These are phyloP conservation scores for Catamblyrhynchus diadema DNA, from an alignment of 2,797 vertebrate species.

Conservation along the genomic window DNA sequence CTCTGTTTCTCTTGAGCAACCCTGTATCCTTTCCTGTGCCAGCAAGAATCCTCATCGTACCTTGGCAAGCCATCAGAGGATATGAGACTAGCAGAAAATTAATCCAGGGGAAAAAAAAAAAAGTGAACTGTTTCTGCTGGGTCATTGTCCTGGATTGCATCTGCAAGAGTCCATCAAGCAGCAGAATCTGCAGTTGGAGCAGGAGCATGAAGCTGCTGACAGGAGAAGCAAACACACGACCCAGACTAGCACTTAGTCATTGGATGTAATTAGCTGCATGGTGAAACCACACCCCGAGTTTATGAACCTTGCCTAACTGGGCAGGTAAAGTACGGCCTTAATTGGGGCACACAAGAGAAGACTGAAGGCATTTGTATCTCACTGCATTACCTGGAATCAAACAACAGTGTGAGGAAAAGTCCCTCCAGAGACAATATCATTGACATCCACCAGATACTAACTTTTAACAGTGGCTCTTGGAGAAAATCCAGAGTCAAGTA, in stretches of 20 bases:
- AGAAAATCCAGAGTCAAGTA: background rate
- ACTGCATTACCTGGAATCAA: background rate
- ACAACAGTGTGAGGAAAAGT: background rate
- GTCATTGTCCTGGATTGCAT: background rate
- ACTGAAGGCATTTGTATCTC: background rate
- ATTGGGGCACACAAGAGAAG: background rate
- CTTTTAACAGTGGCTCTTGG: background rate
- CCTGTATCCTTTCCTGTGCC: background rate
- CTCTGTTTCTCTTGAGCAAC: background rate
- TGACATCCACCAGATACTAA: background rate
- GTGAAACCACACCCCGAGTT: background rate
- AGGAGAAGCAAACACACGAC: background rate
- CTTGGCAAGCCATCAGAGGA: conserved; percentile 9
- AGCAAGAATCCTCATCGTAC: background rate
- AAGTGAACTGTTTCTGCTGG: background rate
- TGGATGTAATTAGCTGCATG: background rate
- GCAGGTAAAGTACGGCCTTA: background rate
- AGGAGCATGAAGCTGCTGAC: background rate
- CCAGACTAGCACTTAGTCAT: background rate
- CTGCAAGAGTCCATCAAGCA: background rate
- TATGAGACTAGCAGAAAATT: background rate
- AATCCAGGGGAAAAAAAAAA: background rate
- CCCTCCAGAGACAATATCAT: background rate
- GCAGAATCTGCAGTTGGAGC: background rate
- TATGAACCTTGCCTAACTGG: background rate